Base-by-base conservation (phyloP, 1,140 invertebrate genomes). In the Subanguina moxae region DNA sequence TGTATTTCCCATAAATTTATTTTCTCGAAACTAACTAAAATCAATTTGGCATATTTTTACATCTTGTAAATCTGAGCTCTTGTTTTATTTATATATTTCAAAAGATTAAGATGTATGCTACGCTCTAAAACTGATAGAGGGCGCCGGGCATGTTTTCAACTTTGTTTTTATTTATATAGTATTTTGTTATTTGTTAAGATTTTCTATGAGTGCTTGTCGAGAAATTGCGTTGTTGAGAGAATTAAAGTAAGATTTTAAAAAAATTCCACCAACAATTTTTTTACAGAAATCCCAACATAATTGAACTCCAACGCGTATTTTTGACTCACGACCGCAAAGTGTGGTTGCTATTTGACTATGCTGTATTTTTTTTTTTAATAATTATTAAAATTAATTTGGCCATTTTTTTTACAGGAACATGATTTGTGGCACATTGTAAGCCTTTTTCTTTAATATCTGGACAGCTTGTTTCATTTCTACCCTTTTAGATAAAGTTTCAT, bases 191-290 rank as follows among this genome's bases (percentile, higher is more conserved):
- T n/a, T n/a, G n/a, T 21, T 30, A 30, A 95, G 96, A 0, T 87
- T 99, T 11, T 98, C 94, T 1, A 99, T 98, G 94, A 97, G 94
- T 66, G 95, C 95, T 28, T 99, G 95, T 84, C 87, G 96, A 82
- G 96, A 99, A 88, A 97, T 99, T 72, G 94, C 96, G 57, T 90
- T 97, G 86, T 87, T 99, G n/a, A 85, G 96, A 70, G 96, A 99
- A 87, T 84, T 99, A 46, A 97, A 97, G 83, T 95, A 97, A 48
- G 8, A 70, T 17, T 7, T 5, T 52, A 8, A 3, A 52, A 52
- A 19, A 8, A 3, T 52, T 57, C 13, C 1, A 21, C 27, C 65
- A 17, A 65, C 64, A 58, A n/a, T 58, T 15, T 19, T 52, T 52
- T 78, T 81, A 57, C 25, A 82, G 79, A 28, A 80, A 81, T 56